phyloP scores from a whole-genome alignment of 2,113 vertebrate genomes.

The Thunnus maccoyii region DNA sequence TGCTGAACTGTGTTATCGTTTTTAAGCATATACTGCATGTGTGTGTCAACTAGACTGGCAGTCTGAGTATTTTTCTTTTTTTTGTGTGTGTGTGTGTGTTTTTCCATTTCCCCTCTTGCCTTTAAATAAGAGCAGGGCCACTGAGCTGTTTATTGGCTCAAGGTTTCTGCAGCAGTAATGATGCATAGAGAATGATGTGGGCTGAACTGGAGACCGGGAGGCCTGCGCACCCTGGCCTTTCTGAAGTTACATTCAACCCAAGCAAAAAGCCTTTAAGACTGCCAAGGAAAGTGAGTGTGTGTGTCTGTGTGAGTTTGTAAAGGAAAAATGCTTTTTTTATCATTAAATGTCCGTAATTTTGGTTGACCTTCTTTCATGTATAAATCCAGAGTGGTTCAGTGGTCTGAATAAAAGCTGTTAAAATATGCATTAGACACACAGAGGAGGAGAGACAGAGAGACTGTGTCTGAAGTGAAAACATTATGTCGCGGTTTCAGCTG shows the following conservation, averaged over 20 bases:
- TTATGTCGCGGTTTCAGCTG: neutral
- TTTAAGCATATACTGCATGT: conserved; percentile 7
- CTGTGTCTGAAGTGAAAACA: conserved; percentile 14
- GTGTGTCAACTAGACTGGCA: conserved; percentile 26
- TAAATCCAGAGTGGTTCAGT: conserved; percentile 25
- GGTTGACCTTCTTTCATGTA: conserved; percentile 25
- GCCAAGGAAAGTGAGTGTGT: conserved; percentile 36
- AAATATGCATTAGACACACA: conserved; percentile 39
- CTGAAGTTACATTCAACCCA: conserved; percentile 67
- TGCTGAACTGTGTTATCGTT: conserved; percentile 21
- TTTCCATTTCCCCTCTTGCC: conserved; percentile 70
- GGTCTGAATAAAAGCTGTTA: conserved; percentile 37
- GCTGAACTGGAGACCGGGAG: conserved; percentile 62
- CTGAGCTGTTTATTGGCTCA: conserved; percentile 83
- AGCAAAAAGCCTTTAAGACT: conserved; percentile 39
- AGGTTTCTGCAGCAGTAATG: conserved; percentile 83
- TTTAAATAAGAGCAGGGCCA: conserved; percentile 76
- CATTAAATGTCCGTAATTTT: conserved; percentile 37
- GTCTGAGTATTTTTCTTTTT: conserved; percentile 1
- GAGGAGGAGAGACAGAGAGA: neutral
- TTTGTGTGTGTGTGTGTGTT: conserved; percentile 50
- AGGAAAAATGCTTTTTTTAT: conserved; percentile 8
- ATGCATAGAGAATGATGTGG: conserved; percentile 83
- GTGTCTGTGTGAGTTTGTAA: conserved; percentile 24
- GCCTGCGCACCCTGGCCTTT: conserved; percentile 60